Percentiles rank a stretch among this genome's conserved stretches.
These are phyloP conservation scores for Trachelus stipa DNA, from an alignment of 2,888 invertebrate species.

Conservation along the genomic window DNA sequence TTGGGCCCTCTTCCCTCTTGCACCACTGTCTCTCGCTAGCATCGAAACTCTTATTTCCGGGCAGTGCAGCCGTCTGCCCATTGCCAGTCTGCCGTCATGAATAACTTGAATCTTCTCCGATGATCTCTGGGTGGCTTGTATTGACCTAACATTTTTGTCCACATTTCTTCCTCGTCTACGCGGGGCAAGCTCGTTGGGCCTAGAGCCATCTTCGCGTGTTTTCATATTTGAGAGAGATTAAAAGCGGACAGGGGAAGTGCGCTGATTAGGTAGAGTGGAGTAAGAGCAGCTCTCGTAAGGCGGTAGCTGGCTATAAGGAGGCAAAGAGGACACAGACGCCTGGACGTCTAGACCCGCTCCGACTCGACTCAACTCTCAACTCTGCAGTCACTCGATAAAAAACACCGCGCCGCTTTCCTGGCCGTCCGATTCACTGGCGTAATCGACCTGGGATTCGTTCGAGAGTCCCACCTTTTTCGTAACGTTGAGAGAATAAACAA, in stretches of 20 bases:
- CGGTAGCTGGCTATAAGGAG: constrained; percentile 36
- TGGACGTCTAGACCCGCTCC: constrained; percentile 52
- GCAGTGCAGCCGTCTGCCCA: background rate
- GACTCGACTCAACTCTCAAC: constrained; percentile 48
- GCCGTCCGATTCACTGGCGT: constrained; percentile 50
- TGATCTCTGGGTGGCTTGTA: no score
- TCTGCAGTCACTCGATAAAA: constrained; percentile 58
- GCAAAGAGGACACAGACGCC: constrained; percentile 44
- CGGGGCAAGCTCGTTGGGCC: no score
- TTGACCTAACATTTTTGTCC: no score
- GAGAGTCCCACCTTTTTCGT: constrained; percentile 23
- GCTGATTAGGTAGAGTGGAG: background rate
- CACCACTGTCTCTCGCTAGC: background rate
- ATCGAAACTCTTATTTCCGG: constrained; percentile 1
- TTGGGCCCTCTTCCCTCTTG: no score
- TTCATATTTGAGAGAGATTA: no score
- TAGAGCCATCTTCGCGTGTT: no score
- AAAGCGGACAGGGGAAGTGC: no score
- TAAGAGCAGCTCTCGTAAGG: constrained; percentile 10
- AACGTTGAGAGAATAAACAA: no score
- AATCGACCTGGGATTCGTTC: constrained; percentile 62
- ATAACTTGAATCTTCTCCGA: no score
- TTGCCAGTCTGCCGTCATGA: no score
- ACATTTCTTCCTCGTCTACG: no score
- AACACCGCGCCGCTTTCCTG: constrained; percentile 51